These are phyloP conservation scores for Lanistes nyassanus DNA, from an alignment of 1,140 invertebrate species.

Conservation along the genomic window DNA sequence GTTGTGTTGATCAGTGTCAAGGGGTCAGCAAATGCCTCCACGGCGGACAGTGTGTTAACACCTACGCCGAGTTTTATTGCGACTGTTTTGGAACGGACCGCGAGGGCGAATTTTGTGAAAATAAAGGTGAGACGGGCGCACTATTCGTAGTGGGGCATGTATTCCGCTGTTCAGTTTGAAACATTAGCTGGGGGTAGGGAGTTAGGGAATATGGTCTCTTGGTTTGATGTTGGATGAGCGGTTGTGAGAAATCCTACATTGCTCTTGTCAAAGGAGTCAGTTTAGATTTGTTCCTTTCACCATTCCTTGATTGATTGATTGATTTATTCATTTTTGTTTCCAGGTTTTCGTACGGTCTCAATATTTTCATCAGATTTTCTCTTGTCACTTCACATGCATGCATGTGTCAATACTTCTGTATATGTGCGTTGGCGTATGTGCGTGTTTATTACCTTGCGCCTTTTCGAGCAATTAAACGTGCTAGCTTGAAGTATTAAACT, in stretches of 20 bases:
- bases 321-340: not conserved
- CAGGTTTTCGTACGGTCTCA: too few relatives aligned
- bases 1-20: conserved; percentile 73
- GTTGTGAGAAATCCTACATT: not conserved
- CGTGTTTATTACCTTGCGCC: not conserved
- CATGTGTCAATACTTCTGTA: not conserved
- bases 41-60: conserved; percentile 51
- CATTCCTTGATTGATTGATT: too few relatives aligned
- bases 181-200: not conserved
- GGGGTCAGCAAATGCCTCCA: conserved; percentile 40
- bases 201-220: not conserved
- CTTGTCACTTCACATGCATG: not conserved
- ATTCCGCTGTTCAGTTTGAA: not conserved
- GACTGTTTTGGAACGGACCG: conserved; percentile 88
- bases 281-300: not conserved
- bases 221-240: not conserved
- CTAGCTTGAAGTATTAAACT: not conserved
- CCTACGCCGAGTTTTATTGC: conserved; percentile 48
- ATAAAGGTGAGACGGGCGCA: conserved; percentile 76
- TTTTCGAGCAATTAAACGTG: not conserved
- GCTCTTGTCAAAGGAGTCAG: not conserved
- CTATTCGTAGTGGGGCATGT: not conserved
- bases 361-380: too few relatives aligned
- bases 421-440: conserved; percentile 8
- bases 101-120: conserved; percentile 89